phyloP scores from a whole-genome alignment of 2,888 invertebrate genomes.

The Pollenia amentaria region DNA sequence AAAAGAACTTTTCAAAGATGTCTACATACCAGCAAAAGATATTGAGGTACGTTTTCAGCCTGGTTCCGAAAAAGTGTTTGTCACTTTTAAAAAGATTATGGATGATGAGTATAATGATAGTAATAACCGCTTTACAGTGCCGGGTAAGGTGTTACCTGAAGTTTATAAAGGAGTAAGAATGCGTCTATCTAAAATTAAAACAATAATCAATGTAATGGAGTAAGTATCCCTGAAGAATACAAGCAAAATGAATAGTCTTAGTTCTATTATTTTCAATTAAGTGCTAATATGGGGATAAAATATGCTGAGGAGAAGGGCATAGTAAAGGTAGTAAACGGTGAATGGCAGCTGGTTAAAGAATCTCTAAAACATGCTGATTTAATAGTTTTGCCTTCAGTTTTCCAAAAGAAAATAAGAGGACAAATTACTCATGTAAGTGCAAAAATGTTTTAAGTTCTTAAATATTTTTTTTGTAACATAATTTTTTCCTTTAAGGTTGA shows the following conservation, averaged over 20 bases:
- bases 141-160: slow-evolving; percentile 88
- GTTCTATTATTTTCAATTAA: slow-evolving; percentile 77
- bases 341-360: slow-evolving; percentile 78
- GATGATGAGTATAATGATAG: slow-evolving; percentile 76
- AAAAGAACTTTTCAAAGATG: slow-evolving; percentile 86
- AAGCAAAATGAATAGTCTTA: background rate
- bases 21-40: slow-evolving; percentile 82
- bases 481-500: slow-evolving; percentile 77
- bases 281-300: slow-evolving; percentile 85
- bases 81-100: slow-evolving; percentile 87
- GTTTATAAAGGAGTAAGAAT: slow-evolving; percentile 91
- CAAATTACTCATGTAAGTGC: slow-evolving; percentile 87
- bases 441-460: slow-evolving; percentile 8
- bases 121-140: slow-evolving; percentile 83
- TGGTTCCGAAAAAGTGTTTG: slow-evolving; percentile 87
- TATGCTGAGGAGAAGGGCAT: slow-evolving; percentile 83
- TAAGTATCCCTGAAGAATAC: slow-evolving; percentile 75
- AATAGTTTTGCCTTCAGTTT: slow-evolving; percentile 87
- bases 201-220: slow-evolving; percentile 81
- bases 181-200: slow-evolving; percentile 85
- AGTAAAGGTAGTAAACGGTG: slow-evolving; percentile 79
- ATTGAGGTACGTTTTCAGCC: slow-evolving; percentile 84
- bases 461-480: slow-evolving; percentile 13
- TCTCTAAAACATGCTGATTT: slow-evolving; percentile 84
- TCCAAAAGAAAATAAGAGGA: slow-evolving; percentile 85